Evolutionary conservation across 1,140 invertebrate species (phyloP).

Genomic region (Whitmania pigra): DNA sequence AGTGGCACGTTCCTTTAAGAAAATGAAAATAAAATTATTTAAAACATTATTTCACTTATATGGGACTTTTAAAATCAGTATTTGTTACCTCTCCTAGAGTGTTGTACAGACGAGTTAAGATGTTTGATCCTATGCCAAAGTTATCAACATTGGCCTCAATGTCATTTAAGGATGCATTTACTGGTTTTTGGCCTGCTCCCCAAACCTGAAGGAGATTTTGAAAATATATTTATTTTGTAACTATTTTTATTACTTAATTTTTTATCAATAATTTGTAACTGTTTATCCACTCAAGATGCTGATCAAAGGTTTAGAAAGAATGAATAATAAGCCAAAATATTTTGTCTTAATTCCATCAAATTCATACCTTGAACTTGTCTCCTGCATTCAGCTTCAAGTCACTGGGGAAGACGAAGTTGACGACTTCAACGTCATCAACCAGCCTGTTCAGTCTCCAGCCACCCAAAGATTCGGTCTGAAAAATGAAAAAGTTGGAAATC

Average conservation of each 20-base stretch:
- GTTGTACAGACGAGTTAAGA: neutral
- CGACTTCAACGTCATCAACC: neutral
- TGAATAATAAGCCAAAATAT: neutral
- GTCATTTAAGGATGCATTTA: neutral
- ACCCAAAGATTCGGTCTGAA: neutral
- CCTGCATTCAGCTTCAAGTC: neutral
- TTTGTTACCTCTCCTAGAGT: neutral
- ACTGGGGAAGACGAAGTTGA: conserved; percentile 3
- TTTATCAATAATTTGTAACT: no score
- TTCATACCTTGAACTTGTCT: neutral
- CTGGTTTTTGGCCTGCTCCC: neutral
- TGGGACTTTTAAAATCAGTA: neutral
- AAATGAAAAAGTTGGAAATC: no score
- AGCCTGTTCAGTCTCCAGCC: neutral
- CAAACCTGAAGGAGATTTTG: neutral
- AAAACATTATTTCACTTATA: neutral
- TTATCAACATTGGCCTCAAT: conserved; percentile 7
- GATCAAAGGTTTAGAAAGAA: no score
- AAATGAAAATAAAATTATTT: neutral
- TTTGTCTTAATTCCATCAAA: neutral
- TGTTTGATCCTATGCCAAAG: conserved; percentile 4
- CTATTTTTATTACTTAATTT: no score
- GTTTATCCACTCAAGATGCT: no score
- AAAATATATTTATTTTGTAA: no score
- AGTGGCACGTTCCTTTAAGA: neutral